A percentile compares a stretch with the other conserved stretches of the same genome.
phyloP scores from a whole-genome alignment of 2,888 invertebrate species.

The Folsomia manolachei region DNA sequence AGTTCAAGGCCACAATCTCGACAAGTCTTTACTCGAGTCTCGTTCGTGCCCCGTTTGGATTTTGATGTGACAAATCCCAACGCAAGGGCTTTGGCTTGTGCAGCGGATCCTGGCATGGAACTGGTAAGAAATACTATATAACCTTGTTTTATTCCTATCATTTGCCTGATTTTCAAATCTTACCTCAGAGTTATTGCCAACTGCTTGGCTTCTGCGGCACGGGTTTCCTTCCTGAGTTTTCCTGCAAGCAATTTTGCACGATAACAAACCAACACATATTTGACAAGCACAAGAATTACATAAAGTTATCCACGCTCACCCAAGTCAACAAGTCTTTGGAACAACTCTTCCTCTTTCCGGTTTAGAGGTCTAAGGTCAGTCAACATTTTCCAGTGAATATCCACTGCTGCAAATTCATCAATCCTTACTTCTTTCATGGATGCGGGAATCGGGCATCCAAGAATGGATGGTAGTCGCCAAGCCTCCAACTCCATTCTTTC shows the following conservation, averaged over 20 bases:
- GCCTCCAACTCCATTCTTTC: background rate
- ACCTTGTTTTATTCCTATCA: too few relatives aligned
- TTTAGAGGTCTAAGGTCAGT: constrained; percentile 78
- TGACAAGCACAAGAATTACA: too few relatives aligned
- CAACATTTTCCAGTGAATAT: constrained; percentile 89
- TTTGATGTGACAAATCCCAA: constrained; percentile 62
- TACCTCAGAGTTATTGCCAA: too few relatives aligned
- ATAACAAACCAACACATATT: too few relatives aligned
- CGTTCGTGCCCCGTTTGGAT: constrained; percentile 65
- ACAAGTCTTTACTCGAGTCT: constrained; percentile 60
- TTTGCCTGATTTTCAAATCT: too few relatives aligned
- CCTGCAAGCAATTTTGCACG: too few relatives aligned
- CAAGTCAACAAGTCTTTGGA: constrained; percentile 72
- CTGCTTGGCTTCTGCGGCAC: constrained; percentile 65
- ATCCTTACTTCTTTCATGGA: constrained; percentile 76
- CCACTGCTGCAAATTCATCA: constrained; percentile 73
- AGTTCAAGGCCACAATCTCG: constrained; percentile 79
- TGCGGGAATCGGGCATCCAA: constrained; percentile 72
- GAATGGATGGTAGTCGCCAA: constrained; percentile 56
- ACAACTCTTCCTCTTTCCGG: constrained; percentile 80
- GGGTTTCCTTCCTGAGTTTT: constrained; percentile 72
- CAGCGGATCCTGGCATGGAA: constrained; percentile 21
- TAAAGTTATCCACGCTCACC: too few relatives aligned
- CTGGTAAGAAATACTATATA: too few relatives aligned
- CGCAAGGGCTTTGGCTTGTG: constrained; percentile 19